These are phyloP conservation scores for Busseola fusca DNA, from an alignment of 2,888 invertebrate species.

Conservation along the genomic window DNA sequence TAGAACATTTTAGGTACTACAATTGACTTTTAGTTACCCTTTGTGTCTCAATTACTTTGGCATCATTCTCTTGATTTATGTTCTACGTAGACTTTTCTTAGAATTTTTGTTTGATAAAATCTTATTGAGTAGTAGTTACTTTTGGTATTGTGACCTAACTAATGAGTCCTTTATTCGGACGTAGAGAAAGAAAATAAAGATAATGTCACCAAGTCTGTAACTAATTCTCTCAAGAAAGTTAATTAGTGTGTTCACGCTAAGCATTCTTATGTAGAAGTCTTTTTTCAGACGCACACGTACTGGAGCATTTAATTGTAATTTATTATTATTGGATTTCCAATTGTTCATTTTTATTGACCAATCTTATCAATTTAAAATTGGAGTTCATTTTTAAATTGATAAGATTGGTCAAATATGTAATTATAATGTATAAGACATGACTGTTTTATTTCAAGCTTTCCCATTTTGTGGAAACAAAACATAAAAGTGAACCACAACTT, in stretches of 20 bases:
- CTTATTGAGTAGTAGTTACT: constrained; percentile 6
- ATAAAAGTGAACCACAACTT: neutral
- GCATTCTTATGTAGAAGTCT: neutral
- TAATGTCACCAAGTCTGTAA: neutral
- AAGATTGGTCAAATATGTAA: neutral
- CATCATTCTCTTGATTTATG: too few species aligned
- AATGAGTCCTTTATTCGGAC: constrained; percentile 9
- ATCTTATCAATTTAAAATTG: too few species aligned
- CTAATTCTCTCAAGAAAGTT: constrained; percentile 8
- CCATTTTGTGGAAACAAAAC: neutral
- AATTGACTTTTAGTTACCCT: neutral
- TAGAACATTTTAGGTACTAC: neutral
- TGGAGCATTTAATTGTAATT: neutral
- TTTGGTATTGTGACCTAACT: neutral
- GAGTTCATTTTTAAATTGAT: neutral
- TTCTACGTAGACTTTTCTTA: neutral
- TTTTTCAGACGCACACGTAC: neutral
- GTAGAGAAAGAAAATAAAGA: constrained; percentile 12
- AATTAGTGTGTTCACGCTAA: neutral
- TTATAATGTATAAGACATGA: neutral
- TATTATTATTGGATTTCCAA: neutral
- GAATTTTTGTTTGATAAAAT: neutral
- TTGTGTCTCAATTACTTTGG: neutral
- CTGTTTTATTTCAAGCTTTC: neutral
- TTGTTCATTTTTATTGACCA: too few species aligned